These are phyloP conservation scores for Encarsia formosa DNA, from an alignment of 2,888 invertebrate genomes.

Conservation along the genomic window DNA sequence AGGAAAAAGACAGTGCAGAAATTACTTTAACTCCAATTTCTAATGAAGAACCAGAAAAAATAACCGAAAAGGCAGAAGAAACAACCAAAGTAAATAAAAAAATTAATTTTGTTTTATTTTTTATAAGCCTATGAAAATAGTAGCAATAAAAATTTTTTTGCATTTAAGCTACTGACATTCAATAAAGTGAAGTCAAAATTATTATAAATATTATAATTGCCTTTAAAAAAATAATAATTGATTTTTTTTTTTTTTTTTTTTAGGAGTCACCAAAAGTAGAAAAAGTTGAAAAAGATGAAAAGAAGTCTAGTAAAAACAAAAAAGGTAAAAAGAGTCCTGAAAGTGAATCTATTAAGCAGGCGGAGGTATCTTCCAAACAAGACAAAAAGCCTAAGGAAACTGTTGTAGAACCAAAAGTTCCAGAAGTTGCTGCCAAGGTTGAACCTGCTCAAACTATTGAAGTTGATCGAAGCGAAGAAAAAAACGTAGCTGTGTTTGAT, in stretches of 20 bases:
- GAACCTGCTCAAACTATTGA: slow-evolving; percentile 30
- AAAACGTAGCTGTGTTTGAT: slow-evolving; percentile 54
- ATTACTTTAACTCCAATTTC: slow-evolving; percentile 43
- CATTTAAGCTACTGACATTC: neutral
- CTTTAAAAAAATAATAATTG: neutral
- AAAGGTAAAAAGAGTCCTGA: slow-evolving; percentile 44
- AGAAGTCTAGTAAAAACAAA: slow-evolving; percentile 49
- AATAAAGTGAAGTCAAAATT: neutral
- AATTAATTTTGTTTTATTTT: too few species aligned
- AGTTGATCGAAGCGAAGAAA: slow-evolving; percentile 36
- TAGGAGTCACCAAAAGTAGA: slow-evolving; percentile 33
- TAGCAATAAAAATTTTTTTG: too few species aligned
- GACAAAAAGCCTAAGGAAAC: slow-evolving; percentile 36
- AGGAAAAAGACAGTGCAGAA: slow-evolving; percentile 50
- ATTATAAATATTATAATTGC: neutral
- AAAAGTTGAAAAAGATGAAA: slow-evolving; percentile 45
- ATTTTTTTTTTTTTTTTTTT: neutral
- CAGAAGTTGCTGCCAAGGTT: slow-evolving; percentile 33
- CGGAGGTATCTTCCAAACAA: slow-evolving; percentile 30
- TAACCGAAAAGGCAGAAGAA: slow-evolving; percentile 37
- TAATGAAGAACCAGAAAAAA: slow-evolving; percentile 36
- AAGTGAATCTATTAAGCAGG: slow-evolving; percentile 37
- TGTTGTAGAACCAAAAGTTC: slow-evolving; percentile 32
- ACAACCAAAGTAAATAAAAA: slow-evolving; percentile 14
- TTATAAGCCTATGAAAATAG: too few species aligned